Evolutionary conservation across 2,797 vertebrate genomes (phyloP).

Genomic region (Rhinophrynus dorsalis): DNA sequence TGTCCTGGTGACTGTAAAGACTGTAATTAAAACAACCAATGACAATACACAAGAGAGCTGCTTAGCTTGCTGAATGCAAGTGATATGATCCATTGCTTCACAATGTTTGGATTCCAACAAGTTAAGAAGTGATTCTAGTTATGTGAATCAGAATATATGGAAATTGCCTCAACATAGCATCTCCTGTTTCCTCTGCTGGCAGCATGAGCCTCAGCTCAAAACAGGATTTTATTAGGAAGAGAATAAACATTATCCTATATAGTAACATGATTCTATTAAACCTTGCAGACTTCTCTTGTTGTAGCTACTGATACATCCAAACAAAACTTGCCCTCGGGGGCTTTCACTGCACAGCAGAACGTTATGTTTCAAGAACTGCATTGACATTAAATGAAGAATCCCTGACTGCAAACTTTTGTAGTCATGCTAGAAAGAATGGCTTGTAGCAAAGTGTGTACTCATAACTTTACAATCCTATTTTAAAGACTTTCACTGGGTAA

Average conservation of each 20-base stretch:
- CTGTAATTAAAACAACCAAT: background rate
- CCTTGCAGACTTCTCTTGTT: background rate
- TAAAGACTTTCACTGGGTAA: constrained; percentile 2
- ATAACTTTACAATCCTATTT: constrained; percentile 35
- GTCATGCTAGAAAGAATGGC: constrained; percentile 5
- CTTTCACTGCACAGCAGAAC: constrained; percentile 1
- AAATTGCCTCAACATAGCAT: background rate
- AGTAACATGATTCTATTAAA: constrained; percentile 18
- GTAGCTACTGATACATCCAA: constrained; percentile 1
- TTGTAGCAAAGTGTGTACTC: constrained; percentile 16
- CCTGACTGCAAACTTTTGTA: constrained; percentile 6
- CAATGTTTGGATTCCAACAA: too few relatives aligned
- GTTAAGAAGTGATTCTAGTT: background rate
- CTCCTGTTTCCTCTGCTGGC: background rate
- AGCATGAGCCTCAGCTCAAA: background rate
- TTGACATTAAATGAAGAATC: constrained; percentile 18
- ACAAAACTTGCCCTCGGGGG: constrained; percentile 22
- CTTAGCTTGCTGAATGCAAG: too few relatives aligned
- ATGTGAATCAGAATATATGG: background rate
- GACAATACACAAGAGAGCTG: background rate
- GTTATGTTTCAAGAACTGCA: constrained; percentile 7
- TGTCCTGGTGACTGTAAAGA: background rate
- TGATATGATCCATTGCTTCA: too few relatives aligned
- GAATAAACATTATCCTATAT: constrained; percentile 18
- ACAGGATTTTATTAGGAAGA: background rate